Evolutionary conservation across 2,888 invertebrate genomes (phyloP).

Genomic region (Rapana venosa): DNA sequence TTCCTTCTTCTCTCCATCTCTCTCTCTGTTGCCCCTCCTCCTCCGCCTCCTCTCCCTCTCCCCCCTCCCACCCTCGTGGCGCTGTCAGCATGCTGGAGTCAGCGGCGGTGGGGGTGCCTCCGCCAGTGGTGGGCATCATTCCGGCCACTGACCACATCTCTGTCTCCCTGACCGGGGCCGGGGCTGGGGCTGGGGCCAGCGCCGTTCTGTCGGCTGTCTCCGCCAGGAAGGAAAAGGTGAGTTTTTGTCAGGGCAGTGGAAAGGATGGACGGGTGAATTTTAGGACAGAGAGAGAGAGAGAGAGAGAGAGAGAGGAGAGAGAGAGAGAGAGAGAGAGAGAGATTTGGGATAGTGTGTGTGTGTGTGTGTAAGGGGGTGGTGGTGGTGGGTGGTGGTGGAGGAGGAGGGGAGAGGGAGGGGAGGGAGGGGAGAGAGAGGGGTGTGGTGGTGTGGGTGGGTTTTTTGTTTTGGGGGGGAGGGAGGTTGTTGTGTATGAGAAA

Average conservation of each 20-base stretch:
- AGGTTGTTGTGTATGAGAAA: too few relatives aligned
- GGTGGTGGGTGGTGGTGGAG: too few relatives aligned
- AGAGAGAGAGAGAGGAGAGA: background rate
- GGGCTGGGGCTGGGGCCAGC: conserved; percentile 42
- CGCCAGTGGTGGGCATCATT: conserved; percentile 42
- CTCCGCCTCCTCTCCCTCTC: background rate
- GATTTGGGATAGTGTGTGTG: too few relatives aligned
- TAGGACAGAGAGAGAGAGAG: background rate
- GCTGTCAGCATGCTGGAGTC: conserved; percentile 65
- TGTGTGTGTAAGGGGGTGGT: too few relatives aligned
- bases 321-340: too few relatives aligned
- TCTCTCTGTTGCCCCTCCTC: background rate
- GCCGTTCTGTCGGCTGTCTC: conserved; percentile 45
- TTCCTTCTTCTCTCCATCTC: too few relatives aligned
- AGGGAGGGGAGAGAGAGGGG: too few relatives aligned
- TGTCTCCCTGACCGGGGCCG: background rate
- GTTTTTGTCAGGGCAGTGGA: too few relatives aligned
- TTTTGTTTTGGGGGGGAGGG: too few relatives aligned
- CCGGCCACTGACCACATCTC: conserved; percentile 26
- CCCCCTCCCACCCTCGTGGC: conserved; percentile 44
- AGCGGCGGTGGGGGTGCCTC: conserved; percentile 43
- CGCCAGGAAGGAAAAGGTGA: conserved; percentile 60
- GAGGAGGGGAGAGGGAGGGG: background rate
- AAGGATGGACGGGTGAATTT: background rate
- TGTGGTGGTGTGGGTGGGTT: background rate